Conservation (phyloP, 1,140 invertebrate genomes). For the Tigriopus japonicus region DNA sequence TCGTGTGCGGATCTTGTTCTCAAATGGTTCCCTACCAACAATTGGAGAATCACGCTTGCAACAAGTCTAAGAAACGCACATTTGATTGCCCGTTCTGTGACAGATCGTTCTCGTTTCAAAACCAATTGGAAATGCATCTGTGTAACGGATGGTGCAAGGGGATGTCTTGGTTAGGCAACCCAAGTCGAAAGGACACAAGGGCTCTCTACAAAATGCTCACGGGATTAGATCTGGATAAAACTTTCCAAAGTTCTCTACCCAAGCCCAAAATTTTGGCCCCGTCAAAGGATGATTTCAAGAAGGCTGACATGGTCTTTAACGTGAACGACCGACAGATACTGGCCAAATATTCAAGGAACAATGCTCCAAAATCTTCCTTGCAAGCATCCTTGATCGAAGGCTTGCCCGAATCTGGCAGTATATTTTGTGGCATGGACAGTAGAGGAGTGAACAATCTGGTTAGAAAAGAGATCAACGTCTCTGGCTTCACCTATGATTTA, state of each 20-base stretch:
- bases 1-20: background rate
- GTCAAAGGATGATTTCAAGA: background rate
- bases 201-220: slow-evolving; percentile 5
- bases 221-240: background rate
- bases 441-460: background rate
- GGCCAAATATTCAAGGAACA: background rate
- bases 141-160: slow-evolving; percentile 6
- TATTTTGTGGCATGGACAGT: background rate
- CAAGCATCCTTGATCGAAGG: background rate
- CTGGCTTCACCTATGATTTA: background rate
- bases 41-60: background rate
- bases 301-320: background rate
- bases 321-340: background rate
- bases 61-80: background rate
- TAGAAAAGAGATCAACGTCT: slow-evolving; percentile 8
- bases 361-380: background rate
- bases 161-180: background rate
- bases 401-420: background rate
- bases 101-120: background rate
- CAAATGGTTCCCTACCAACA: background rate
- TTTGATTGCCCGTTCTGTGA: slow-evolving; percentile 1
- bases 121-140: slow-evolving; percentile 2
- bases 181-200: background rate
- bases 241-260: no score
- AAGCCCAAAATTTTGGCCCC: no score